Base-by-base conservation (phyloP, 1,140 invertebrate species). In the Sogatella furcifera region DNA sequence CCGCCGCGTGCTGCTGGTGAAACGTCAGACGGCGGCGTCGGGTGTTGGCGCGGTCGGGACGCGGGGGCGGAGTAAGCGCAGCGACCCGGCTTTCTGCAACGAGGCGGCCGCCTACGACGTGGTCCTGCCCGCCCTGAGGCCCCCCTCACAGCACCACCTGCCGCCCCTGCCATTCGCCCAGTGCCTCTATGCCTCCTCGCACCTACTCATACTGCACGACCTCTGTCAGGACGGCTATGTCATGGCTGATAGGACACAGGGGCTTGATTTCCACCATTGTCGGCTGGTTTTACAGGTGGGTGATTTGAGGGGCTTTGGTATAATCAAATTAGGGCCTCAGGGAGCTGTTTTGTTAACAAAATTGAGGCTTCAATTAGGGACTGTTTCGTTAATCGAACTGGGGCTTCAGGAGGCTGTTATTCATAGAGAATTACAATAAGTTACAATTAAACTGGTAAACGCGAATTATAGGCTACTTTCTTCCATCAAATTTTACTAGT, bases 11-110 rank as follows among this genome's bases (percentile, higher is more conserved):
- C 22, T 65, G 11, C 44, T 65, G 9, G 28, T 65, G 54, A 66
- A 66, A 53, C 58, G 65, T n/a, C 59, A 64, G 19, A 54, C 65
- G 17, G 58, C 59, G 1, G 64, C 65, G 17, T 60, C 59, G 1
- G 64, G 55, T 56, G 15, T 59, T 41, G 24, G 24, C 6, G 24
- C 34, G 34, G 34, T 11, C 2, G 52, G 52, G 13, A 52, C 31
- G 43, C 57, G 61, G n/a, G n/a, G n/a, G 1, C 43, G 60, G 28
- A 55, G 54, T 15, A 57, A 55, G 34, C 58, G 54, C 62, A 60
- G 43, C 57, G 62, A 66, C 52, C 64, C 64, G 9, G 64, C 65
- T 2, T 68, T 68, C 58, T 17, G 57, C 24, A 68, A 68, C 52
- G 67, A 68, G 54, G 59, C 63, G 8, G 61, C 54, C 9, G 61